Evolutionary conservation across 2,888 invertebrate species (phyloP), one percentile per base, ranked within the genome.

Genomic region (Drosophila multiciliata): DNA sequence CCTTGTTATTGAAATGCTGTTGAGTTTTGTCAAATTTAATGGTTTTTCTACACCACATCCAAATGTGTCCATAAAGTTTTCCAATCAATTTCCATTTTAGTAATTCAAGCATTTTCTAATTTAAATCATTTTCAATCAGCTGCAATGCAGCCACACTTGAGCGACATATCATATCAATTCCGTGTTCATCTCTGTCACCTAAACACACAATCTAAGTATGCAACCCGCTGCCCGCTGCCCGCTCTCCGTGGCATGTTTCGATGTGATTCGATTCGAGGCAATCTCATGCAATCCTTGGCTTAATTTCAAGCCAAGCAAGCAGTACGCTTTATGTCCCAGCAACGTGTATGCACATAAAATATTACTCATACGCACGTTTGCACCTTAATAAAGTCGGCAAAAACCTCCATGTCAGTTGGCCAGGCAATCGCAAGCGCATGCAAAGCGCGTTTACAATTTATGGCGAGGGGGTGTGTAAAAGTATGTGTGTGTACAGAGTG

Each of bases 291-390:
- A 71, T 68, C 38, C 38, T 42, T n/a, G 52, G 61, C 63, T 64
- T 66, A 64, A 79, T 79, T 69, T 73, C 52, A 66, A 62, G 48
- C 66, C 61, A 72, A 38, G 7, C 57, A 35, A 35, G 15, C 23
- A 54, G 49, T 6, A 38, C 40, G 53, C 35, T 53, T 42, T 49
- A 52, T 45, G 55, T 33, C 35, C 62, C n/a, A 36, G 8, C 12
- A 42, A 49, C 29, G 54, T 45, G 50, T 55, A 45, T 61, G 66
- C 62, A 53, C 57, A 77, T 77, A 38, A 71, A 67, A 80, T 76
- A 73, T 73, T 64, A 73, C 73, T 66, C 70, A 80, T 68, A 80
- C 78, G 79, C 80, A 80, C 80, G 80, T 66, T 73, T 77, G 78
- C 78, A 80, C 71, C 77, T 77, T 77, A 73, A 81, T 66, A 80